A percentile compares a stretch with the other conserved stretches of the same genome.
Evolutionary conservation across 2,888 invertebrate species (phyloP).

Genomic region (Iphiclides podalirius): DNA sequence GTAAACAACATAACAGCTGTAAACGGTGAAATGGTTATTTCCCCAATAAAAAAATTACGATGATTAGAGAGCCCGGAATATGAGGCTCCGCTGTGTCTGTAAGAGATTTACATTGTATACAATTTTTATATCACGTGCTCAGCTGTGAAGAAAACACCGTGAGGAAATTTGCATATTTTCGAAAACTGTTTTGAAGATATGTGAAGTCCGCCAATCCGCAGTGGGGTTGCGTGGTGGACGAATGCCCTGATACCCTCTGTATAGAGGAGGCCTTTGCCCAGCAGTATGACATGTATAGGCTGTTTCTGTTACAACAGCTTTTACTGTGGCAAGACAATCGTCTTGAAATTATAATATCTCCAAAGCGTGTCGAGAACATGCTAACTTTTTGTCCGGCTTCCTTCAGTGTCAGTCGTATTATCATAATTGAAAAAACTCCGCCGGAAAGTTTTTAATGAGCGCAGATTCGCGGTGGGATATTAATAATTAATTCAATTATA

Average conservation of each 20-base stretch:
- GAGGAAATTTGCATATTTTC: no score
- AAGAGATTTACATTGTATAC: background rate
- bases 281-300: no score
- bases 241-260: no score
- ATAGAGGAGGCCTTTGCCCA: no score
- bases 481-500: constrained; percentile 17
- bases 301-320: no score
- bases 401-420: background rate
- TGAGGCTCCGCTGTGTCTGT: background rate
- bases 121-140: no score
- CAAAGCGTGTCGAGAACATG: background rate
- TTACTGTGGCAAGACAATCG: background rate
- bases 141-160: no score
- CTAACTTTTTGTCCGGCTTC: background rate
- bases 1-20: background rate
- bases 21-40: background rate
- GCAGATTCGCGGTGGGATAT: constrained; percentile 13
- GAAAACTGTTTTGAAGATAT: no score
- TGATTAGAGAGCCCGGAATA: background rate
- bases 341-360: background rate
- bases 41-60: constrained; percentile 1
- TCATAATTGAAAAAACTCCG: constrained; percentile 6
- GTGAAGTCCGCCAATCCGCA: no score
- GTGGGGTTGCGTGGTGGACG: no score
- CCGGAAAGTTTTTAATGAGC: constrained; percentile 10